Evolutionary conservation across 2,113 vertebrate genomes (phyloP).

Genomic region (Chaenocephalus aceratus): DNA sequence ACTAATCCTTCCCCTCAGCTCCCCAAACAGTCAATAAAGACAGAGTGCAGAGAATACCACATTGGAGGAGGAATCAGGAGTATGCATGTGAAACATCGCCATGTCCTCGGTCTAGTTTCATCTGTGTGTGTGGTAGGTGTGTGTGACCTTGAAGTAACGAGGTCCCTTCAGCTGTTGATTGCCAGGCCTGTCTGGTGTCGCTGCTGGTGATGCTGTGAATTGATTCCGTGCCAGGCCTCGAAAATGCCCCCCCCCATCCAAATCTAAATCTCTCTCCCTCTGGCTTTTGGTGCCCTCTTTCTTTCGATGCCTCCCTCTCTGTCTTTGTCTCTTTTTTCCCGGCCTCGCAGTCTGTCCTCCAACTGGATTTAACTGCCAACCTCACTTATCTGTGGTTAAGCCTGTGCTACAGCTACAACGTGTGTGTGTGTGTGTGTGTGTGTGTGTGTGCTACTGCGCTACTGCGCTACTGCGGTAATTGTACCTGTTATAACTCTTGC

Average conservation of each 20-base stretch:
- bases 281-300: neutral
- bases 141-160: constrained; percentile 64
- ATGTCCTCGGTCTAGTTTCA: constrained; percentile 23
- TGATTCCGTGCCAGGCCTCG: constrained; percentile 45
- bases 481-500: constrained; percentile 55
- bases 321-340: constrained; percentile 16
- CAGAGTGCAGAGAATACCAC: neutral
- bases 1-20: constrained; percentile 44
- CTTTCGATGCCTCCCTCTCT: neutral
- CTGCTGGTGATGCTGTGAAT: constrained; percentile 37
- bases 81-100: constrained; percentile 1
- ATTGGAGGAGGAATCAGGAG: constrained; percentile 1
- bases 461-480: constrained; percentile 47
- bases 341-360: neutral
- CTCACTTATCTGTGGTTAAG: constrained; percentile 42
- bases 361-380: constrained; percentile 30
- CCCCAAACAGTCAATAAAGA: constrained; percentile 26
- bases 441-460: constrained; percentile 4
- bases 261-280: constrained; percentile 42
- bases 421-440: too few species aligned
- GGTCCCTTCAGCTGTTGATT: constrained; percentile 58
- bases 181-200: constrained; percentile 18
- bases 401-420: neutral
- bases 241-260: constrained; percentile 26
- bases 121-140: constrained; percentile 31